These are phyloP conservation scores for Synanthedon formicaeformis DNA, from an alignment of 2,888 invertebrate species.

Conservation along the genomic window DNA sequence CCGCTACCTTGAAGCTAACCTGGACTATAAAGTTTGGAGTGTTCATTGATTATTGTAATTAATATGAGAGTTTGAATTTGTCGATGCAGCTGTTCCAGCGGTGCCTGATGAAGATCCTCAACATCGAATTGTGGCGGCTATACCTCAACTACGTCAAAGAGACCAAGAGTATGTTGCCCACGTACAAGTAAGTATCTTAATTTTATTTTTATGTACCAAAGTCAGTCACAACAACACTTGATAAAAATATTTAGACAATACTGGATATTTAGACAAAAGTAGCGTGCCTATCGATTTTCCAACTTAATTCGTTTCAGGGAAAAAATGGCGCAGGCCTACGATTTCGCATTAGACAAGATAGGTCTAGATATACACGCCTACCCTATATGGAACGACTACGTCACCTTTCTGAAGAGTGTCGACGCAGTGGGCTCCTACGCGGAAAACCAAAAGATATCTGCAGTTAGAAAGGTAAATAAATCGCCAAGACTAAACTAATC, in stretches of 20 bases:
- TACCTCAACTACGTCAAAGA: constrained; percentile 98
- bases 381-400: constrained; percentile 98
- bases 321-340: constrained; percentile 99
- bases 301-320: constrained; percentile 73
- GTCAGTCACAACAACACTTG: not conserved
- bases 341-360: constrained; percentile 98
- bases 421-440: constrained; percentile 99
- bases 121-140: constrained; percentile 98
- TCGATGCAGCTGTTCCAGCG: constrained; percentile 89
- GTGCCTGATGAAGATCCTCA: constrained; percentile 97
- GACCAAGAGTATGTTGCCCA: constrained; percentile 92
- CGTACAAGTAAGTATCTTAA: constrained; percentile 83
- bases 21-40: too few species aligned
- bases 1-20: too few species aligned
- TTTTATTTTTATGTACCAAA: not conserved
- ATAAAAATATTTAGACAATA: too few species aligned
- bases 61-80: too few species aligned
- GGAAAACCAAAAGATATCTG: constrained; percentile 99
- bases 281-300: too few species aligned
- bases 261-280: too few species aligned
- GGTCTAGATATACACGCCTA: constrained; percentile 98
- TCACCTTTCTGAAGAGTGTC: constrained; percentile 93
- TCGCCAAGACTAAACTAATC: not conserved
- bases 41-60: too few species aligned
- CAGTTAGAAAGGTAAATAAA: constrained; percentile 85